A percentile compares a stretch with the other conserved stretches of the same genome.
Conservation (phyloP, 2,888 invertebrate genomes). For the Noctuana brunneofusca region DNA sequence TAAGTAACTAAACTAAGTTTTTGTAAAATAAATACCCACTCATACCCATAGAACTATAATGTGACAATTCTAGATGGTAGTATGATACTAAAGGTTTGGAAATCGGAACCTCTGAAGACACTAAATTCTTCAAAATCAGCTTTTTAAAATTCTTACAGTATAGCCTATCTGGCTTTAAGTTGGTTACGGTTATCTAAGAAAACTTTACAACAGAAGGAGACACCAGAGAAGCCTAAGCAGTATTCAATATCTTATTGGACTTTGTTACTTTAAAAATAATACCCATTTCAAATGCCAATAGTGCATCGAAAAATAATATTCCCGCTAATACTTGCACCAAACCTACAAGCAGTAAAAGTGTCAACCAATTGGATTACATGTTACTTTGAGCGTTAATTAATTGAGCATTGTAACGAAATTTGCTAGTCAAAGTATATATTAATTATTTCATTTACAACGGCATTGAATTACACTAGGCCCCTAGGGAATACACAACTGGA, state of each 20-base stretch:
- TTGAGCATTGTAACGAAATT: slow-evolving; percentile 2
- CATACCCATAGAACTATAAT: neutral
- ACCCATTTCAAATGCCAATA: too few relatives aligned
- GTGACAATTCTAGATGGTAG: too few relatives aligned
- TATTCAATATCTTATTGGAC: too few relatives aligned
- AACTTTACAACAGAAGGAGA: too few relatives aligned
- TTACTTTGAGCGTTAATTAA: neutral
- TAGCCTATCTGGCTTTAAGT: too few relatives aligned
- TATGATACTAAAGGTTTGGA: too few relatives aligned
- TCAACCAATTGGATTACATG: neutral
- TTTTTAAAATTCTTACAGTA: too few relatives aligned
- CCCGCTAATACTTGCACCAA: neutral
- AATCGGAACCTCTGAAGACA: too few relatives aligned
- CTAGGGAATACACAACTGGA: neutral
- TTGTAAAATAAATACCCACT: slow-evolving; percentile 8
- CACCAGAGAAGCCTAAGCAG: too few relatives aligned
- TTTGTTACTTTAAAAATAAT: too few relatives aligned
- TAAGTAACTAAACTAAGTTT: slow-evolving; percentile 15
- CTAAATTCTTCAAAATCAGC: too few relatives aligned
- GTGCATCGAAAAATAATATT: neutral
- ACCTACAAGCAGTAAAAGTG: neutral
- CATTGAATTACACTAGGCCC: neutral
- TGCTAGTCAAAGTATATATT: neutral
- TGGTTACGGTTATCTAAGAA: too few relatives aligned
- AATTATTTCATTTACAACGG: neutral